Percentiles rank a stretch among this genome's conserved stretches.
These are phyloP conservation scores for Elgonia sp. DNA, from an alignment of 2,888 invertebrate genomes.

Conservation along the genomic window DNA sequence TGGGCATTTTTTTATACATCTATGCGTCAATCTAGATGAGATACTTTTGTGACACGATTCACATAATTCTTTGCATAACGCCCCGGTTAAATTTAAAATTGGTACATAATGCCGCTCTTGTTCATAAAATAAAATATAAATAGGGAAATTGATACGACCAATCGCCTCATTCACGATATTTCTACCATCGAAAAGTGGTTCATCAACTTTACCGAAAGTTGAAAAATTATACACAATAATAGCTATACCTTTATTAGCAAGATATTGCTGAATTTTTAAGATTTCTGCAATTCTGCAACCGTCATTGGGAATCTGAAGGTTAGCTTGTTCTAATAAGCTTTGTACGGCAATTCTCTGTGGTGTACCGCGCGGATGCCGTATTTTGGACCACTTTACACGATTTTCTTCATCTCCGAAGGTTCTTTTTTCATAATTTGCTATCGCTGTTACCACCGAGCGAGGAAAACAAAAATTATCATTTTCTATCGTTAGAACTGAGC, in stretches of 20 bases:
- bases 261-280: neutral
- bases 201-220: neutral
- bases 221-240: conserved; percentile 11
- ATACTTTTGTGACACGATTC: neutral
- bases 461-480: conserved; percentile 21
- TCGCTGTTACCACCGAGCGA: neutral
- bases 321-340: neutral
- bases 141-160: neutral
- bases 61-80: conserved; percentile 6
- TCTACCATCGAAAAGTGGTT: neutral
- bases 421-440: neutral
- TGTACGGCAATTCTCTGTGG: neutral
- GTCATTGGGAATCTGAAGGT: neutral
- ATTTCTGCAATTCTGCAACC: conserved; percentile 12
- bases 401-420: neutral
- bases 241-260: neutral
- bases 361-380: neutral
- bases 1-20: neutral
- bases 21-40: neutral
- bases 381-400: neutral
- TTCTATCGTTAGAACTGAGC: neutral
- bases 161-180: neutral
- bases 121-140: conserved; percentile 1
- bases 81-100: neutral
- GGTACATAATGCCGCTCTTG: neutral